Percentiles rank a stretch among this genome's conserved stretches.
These are phyloP conservation scores for Argyresthia albistria DNA, from an alignment of 2,888 invertebrate species.

Conservation along the genomic window DNA sequence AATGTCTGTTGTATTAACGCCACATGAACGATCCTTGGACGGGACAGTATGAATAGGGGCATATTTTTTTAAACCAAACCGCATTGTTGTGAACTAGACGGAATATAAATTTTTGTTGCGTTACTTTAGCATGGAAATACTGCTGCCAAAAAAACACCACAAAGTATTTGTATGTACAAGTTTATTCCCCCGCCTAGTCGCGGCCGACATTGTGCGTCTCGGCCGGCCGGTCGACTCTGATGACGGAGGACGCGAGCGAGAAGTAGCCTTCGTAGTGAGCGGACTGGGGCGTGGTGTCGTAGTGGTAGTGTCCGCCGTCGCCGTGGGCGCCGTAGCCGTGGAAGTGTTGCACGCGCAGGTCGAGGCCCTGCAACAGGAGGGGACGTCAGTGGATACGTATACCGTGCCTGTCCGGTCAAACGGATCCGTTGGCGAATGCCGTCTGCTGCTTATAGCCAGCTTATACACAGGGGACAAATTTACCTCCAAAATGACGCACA, in stretches of 20 bases:
- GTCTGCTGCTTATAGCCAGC: neutral
- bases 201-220: constrained; percentile 79
- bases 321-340: constrained; percentile 90
- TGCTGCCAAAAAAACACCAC: too few species aligned
- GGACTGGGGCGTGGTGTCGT: constrained; percentile 90
- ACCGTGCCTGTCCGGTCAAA: neutral
- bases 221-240: constrained; percentile 82
- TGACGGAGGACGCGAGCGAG: constrained; percentile 79
- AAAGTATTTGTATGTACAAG: too few species aligned
- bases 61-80: too few species aligned
- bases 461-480: neutral
- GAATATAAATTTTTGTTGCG: too few species aligned
- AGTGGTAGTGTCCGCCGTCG: constrained; percentile 97
- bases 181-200: constrained; percentile 63
- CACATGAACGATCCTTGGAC: too few species aligned
- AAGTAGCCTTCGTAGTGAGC: constrained; percentile 94
- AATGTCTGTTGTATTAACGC: too few species aligned
- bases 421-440: neutral
- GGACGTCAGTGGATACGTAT: neutral
- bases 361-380: constrained; percentile 76
- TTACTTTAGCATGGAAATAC: too few species aligned
- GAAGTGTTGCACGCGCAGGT: constrained; percentile 95
- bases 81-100: too few species aligned
- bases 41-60: too few species aligned
- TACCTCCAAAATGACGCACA: too few species aligned